A percentile compares a stretch with the other conserved stretches of the same genome.
phyloP scores from a whole-genome alignment of 2,113 vertebrate genomes.

The Parotia lawesii region DNA sequence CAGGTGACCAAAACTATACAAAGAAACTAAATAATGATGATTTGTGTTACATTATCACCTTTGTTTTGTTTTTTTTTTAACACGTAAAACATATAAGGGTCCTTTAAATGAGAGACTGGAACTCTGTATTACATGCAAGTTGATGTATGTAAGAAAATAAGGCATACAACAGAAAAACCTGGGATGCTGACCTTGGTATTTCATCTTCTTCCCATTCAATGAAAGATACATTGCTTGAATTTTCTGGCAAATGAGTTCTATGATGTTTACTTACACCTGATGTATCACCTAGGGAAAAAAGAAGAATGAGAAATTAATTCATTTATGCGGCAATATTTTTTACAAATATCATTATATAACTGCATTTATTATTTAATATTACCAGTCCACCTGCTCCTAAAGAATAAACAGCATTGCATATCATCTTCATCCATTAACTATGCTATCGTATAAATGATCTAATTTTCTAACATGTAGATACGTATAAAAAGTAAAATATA shows the following conservation, averaged over 20 bases:
- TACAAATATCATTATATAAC: neutral
- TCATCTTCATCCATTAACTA: neutral
- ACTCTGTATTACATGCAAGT: neutral
- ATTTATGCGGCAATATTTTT: neutral
- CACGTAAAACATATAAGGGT: neutral
- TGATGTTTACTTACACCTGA: conserved; percentile 42
- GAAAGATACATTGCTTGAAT: conserved; percentile 71
- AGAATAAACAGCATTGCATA: neutral
- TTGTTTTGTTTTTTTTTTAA: neutral
- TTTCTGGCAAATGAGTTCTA: conserved; percentile 70
- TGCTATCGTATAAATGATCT: neutral
- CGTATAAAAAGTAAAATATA: neutral
- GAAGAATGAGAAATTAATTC: neutral
- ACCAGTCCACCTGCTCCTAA: neutral
- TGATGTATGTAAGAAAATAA: neutral
- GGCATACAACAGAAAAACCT: neutral
- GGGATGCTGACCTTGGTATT: conserved; percentile 85
- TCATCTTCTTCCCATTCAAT: conserved; percentile 85
- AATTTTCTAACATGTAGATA: neutral
- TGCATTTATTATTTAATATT: neutral
- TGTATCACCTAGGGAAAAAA: conserved; percentile 62
- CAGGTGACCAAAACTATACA: neutral
- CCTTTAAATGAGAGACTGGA: neutral
- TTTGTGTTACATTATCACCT: neutral
- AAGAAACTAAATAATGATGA: neutral